Evolutionary conservation across 2,888 invertebrate genomes (phyloP).

Genomic region (Chaitophorus viminalis): DNA sequence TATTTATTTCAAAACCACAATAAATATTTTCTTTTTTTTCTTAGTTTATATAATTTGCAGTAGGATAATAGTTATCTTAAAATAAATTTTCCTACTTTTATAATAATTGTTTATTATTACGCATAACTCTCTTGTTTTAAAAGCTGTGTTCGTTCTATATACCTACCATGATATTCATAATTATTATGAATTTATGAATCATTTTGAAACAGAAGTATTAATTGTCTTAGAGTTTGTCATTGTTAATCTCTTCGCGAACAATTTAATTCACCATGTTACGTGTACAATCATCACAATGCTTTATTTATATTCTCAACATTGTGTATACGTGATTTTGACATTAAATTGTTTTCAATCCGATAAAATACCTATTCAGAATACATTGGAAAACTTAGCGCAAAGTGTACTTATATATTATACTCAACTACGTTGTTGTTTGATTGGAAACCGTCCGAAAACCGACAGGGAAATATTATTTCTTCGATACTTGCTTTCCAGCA

Average conservation of each 20-base stretch:
- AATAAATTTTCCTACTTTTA: neutral
- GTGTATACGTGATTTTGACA: neutral
- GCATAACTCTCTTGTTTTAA: neutral
- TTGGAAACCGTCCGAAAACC: too few relatives aligned
- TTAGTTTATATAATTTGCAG: neutral
- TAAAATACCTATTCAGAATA: neutral
- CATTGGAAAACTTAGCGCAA: neutral
- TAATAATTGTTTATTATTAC: neutral
- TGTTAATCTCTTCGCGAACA: neutral
- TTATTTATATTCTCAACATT: neutral
- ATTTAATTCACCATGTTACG: neutral
- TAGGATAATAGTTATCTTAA: neutral
- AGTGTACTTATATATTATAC: neutral
- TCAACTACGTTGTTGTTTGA: neutral
- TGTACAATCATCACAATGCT: neutral
- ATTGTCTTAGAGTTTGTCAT: neutral
- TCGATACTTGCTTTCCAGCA: too few relatives aligned
- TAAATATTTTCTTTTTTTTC: neutral
- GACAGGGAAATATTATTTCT: too few relatives aligned
- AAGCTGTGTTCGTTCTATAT: neutral
- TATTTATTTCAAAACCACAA: neutral
- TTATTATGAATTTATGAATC: neutral
- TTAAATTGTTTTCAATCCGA: slow-evolving; percentile 9
- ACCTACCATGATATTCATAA: neutral
- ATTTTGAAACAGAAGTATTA: neutral